Conservation (phyloP, 2,888 invertebrate species). For the Andrena fulva region DNA sequence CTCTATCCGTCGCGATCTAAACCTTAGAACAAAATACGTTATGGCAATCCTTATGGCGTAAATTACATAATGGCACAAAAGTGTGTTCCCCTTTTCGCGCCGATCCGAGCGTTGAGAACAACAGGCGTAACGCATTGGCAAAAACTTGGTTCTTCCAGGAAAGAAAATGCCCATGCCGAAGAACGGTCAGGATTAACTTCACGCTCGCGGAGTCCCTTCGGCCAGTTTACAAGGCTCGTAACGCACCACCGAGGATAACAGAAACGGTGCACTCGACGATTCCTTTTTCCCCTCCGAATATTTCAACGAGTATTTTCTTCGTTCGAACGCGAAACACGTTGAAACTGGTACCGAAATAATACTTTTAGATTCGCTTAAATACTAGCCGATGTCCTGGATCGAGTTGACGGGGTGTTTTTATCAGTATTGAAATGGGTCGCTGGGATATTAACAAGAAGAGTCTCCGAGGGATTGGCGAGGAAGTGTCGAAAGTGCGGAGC, state of each 20-base stretch:
- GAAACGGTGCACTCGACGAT: neutral
- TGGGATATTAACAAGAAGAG: neutral
- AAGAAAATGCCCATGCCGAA: neutral
- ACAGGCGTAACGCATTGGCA: constrained; percentile 5
- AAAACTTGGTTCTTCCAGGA: constrained; percentile 19
- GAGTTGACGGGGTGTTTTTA: neutral
- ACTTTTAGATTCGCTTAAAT: constrained; percentile 5
- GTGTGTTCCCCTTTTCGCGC: constrained; percentile 45
- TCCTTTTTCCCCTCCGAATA: neutral
- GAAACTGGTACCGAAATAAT: constrained; percentile 14
- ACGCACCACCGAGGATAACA: neutral
- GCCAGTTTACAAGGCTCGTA: too few species aligned
- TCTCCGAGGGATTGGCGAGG: neutral
- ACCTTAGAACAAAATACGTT: constrained; percentile 58
- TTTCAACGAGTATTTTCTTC: neutral
- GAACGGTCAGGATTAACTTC: too few species aligned
- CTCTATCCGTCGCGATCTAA: constrained; percentile 19
- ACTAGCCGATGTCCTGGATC: neutral
- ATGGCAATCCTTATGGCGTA: constrained; percentile 76
- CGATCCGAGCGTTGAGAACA: constrained; percentile 29
- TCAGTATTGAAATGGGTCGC: neutral
- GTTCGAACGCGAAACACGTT: neutral
- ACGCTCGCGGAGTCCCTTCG: too few species aligned
- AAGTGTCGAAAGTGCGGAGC: neutral
- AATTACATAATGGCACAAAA: constrained; percentile 69